Percentiles rank a stretch among this genome's conserved stretches.
Conservation (phyloP, 2,888 invertebrate species). For the Steinernema carpocapsae region DNA sequence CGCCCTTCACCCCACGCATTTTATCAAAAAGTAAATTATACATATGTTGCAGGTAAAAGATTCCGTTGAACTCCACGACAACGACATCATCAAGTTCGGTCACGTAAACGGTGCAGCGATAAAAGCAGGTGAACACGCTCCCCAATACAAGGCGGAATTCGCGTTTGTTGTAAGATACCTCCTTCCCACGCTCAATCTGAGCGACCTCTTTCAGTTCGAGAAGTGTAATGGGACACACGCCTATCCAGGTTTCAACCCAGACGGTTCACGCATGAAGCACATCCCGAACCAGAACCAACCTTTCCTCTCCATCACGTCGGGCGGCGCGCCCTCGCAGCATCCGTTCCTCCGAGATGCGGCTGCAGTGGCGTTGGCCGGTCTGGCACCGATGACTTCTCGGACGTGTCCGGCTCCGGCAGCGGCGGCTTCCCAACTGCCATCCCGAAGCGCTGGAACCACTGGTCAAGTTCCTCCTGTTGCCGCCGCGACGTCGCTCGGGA, state of each 20-base stretch:
- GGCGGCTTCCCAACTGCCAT: neutral
- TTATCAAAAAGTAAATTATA: neutral
- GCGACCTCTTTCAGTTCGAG: slow-evolving; percentile 49
- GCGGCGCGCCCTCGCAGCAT: neutral
- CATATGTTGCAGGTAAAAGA: slow-evolving; percentile 58
- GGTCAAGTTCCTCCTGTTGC: neutral
- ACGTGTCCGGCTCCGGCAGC: neutral
- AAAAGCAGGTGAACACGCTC: slow-evolving; percentile 42
- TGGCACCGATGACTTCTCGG: neutral
- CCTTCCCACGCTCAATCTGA: too few species aligned
- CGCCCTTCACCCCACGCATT: too few species aligned
- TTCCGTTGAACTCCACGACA: slow-evolving; percentile 61
- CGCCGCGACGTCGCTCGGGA: neutral
- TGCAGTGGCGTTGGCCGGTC: slow-evolving; percentile 4
- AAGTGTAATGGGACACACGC: slow-evolving; percentile 24
- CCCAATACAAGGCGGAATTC: slow-evolving; percentile 52
- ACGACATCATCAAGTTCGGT: slow-evolving; percentile 71
- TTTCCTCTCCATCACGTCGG: slow-evolving; percentile 10
- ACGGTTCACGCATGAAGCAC: slow-evolving; percentile 33
- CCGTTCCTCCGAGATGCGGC: neutral
- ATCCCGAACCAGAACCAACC: slow-evolving; percentile 40
- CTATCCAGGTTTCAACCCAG: slow-evolving; percentile 46
- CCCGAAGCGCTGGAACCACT: neutral
- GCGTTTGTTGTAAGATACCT: slow-evolving; percentile 44
- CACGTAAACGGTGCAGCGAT: slow-evolving; percentile 71